A percentile compares a stretch with the other conserved stretches of the same genome.
These are phyloP conservation scores for Crossoptilon crossoptilon DNA, from an alignment of 2,797 vertebrate genomes.

Conservation along the genomic window DNA sequence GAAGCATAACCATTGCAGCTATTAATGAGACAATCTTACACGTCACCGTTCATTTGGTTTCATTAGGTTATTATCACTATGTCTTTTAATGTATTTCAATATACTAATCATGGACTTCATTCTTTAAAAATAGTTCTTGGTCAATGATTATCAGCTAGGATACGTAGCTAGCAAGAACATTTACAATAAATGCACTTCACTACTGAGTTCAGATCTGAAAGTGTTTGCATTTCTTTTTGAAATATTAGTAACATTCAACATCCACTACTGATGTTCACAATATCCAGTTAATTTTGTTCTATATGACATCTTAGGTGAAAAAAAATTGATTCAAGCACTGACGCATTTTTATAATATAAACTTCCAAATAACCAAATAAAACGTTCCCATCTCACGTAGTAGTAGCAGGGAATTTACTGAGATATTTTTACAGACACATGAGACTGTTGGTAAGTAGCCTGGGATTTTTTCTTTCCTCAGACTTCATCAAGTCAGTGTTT, in stretches of 20 bases:
- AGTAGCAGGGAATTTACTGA: background rate
- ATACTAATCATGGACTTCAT: background rate
- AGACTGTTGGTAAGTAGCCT: background rate
- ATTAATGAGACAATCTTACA: background rate
- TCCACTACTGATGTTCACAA: accelerated
- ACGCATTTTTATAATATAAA: background rate
- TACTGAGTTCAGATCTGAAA: background rate
- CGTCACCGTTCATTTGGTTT: background rate
- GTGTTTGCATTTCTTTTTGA: background rate
- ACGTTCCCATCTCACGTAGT: background rate
- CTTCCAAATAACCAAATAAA: background rate
- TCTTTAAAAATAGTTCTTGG: background rate
- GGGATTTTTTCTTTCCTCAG: slow-evolving; percentile 14
- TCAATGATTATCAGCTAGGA: background rate
- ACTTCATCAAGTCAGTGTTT: slow-evolving; percentile 49
- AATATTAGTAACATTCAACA: background rate
- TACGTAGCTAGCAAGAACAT: background rate
- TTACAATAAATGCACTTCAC: background rate
- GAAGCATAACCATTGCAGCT: background rate
- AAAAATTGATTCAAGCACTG: background rate
- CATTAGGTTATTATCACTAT: background rate
- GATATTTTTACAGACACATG: background rate
- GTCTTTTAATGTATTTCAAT: background rate
- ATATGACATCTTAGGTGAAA: background rate
- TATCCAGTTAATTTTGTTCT: background rate